phyloP scores from a whole-genome alignment of 1,140 invertebrate genomes.

The Apis florea region DNA sequence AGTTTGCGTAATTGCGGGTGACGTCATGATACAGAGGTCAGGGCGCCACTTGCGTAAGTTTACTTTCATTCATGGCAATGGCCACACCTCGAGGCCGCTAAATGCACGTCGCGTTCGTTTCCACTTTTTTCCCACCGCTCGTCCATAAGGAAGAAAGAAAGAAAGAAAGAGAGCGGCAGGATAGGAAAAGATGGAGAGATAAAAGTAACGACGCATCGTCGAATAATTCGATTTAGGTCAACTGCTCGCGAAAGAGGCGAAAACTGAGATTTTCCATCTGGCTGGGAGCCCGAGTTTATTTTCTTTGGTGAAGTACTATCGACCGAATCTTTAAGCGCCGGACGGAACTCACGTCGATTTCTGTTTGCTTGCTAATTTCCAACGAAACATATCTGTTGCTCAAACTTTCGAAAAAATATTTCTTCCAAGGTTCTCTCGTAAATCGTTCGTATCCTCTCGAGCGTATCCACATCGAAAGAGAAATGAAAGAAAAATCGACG shows the following conservation, averaged over 20 bases:
- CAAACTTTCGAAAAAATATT: not conserved
- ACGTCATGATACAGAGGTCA: conserved; percentile 39
- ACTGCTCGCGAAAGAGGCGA: conserved; percentile 6
- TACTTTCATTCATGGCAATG: conserved; percentile 55
- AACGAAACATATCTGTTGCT: not conserved
- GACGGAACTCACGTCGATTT: conserved; percentile 11
- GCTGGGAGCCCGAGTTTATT: conserved; percentile 38
- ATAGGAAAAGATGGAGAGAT: not conserved
- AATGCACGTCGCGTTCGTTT: not conserved
- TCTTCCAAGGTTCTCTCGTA: not conserved
- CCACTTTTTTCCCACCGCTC: not conserved
- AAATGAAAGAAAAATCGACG: not conserved
- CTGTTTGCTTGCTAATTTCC: conserved; percentile 38
- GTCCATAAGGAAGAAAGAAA: not conserved
- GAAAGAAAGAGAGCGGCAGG: not conserved
- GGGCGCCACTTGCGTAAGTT: conserved; percentile 39
- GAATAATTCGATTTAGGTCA: conserved; percentile 11
- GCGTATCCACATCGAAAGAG: too few species aligned
- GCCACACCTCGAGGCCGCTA: not conserved
- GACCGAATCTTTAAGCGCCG: not conserved
- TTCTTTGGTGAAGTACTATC: conserved; percentile 36
- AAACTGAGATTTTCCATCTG: conserved; percentile 45
- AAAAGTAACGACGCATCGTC: not conserved
- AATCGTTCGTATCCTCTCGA: not conserved
- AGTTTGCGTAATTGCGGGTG: conserved; percentile 12